Evolutionary conservation across 2,888 invertebrate species (phyloP).

Genomic region (Tinea trinotella): DNA sequence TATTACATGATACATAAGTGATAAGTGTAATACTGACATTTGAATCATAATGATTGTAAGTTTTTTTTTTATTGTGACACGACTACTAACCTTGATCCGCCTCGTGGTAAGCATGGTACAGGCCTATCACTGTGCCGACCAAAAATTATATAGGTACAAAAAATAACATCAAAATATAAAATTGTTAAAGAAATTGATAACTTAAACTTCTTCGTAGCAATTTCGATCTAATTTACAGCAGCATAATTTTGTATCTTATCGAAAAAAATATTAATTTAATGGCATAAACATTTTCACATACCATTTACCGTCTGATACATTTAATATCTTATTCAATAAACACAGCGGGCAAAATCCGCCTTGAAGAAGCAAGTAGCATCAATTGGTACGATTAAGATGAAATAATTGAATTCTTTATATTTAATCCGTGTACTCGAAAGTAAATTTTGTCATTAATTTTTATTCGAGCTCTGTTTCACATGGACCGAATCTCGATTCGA

Average conservation of each 20-base stretch:
- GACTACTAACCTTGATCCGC: too few species aligned
- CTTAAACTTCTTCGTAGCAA: too few species aligned
- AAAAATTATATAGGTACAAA: too few species aligned
- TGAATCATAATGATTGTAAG: too few species aligned
- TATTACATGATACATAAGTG: too few species aligned
- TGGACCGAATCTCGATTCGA: conserved; percentile 29
- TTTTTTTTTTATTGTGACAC: too few species aligned
- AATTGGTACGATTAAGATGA: background rate
- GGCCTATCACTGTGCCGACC: too few species aligned
- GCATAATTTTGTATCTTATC: background rate
- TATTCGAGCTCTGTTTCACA: conserved; percentile 40
- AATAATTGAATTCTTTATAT: conserved; percentile 3
- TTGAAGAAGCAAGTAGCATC: background rate
- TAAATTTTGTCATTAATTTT: conserved; percentile 42
- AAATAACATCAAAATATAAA: too few species aligned
- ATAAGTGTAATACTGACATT: too few species aligned
- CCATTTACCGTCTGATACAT: background rate
- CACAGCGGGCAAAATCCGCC: background rate
- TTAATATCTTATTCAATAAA: conserved; percentile 11
- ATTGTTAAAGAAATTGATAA: too few species aligned
- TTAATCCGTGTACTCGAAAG: conserved; percentile 27
- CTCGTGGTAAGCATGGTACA: too few species aligned
- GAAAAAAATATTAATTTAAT: background rate
- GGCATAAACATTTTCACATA: background rate
- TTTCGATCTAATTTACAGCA: background rate